Evolutionary conservation across 2,797 vertebrate genomes (phyloP).

Genomic region (Acipenser transmontanus): DNA sequence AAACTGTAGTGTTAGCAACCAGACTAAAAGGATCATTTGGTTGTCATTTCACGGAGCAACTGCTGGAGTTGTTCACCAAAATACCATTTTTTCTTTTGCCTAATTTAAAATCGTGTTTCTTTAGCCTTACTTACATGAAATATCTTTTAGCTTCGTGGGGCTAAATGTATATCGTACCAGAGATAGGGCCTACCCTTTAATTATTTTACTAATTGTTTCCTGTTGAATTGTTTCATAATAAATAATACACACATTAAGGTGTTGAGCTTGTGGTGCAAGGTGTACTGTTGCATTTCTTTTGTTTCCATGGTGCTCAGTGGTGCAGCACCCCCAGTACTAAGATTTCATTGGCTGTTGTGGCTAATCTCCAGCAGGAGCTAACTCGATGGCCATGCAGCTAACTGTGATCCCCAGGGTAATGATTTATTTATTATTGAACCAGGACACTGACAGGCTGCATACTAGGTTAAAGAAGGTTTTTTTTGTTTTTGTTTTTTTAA

Average conservation of each 20-base stretch:
- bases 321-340: background rate
- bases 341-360: background rate
- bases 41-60: too few relatives aligned
- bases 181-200: background rate
- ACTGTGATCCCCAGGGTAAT: background rate
- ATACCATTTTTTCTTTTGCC: too few relatives aligned
- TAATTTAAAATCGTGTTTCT: too few relatives aligned
- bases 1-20: too few relatives aligned
- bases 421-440: background rate
- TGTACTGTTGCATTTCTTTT: background rate
- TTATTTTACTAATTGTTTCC: background rate
- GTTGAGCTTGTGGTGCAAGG: background rate
- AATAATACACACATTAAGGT: background rate
- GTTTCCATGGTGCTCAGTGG: constrained; percentile 1
- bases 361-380: background rate
- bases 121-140: too few relatives aligned
- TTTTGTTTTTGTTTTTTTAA: too few relatives aligned
- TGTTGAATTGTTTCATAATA: background rate
- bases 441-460: too few relatives aligned
- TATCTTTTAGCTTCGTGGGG: background rate
- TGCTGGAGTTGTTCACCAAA: too few relatives aligned
- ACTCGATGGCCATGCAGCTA: background rate
- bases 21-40: too few relatives aligned
- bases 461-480: too few relatives aligned
- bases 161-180: background rate